Conservation (phyloP, 2,797 vertebrate species). For the Anabas testudineus region DNA sequence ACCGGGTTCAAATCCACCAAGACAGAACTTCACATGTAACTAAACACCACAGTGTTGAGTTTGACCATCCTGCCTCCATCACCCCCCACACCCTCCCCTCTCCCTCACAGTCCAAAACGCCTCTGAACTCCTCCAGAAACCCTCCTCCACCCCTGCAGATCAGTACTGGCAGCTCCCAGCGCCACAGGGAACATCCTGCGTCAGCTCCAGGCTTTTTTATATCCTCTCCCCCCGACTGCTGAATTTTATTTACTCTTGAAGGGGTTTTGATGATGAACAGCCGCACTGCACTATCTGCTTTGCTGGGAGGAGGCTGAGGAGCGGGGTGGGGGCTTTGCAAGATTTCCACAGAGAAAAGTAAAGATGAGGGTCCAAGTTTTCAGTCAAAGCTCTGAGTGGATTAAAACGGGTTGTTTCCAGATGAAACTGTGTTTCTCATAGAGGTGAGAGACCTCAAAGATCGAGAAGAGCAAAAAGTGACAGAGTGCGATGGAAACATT, state of each 20-base stretch:
- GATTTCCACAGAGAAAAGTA: not conserved
- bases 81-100: not conserved
- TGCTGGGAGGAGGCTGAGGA: conserved; percentile 8
- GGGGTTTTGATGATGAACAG: conserved; percentile 52
- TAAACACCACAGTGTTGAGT: too few species aligned
- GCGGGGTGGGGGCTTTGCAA: not conserved
- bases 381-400: too few species aligned
- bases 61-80: conserved; percentile 11
- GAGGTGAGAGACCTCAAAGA: too few species aligned
- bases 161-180: conserved; percentile 53
- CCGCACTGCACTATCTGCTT: conserved; percentile 24
- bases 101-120: conserved; percentile 40
- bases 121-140: conserved; percentile 30
- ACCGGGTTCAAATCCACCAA: too few species aligned
- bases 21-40: too few species aligned
- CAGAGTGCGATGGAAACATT: too few species aligned
- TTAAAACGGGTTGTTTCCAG: too few species aligned
- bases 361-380: not conserved
- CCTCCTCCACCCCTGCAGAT: conserved; percentile 15
- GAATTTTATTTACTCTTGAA: conserved; percentile 32
- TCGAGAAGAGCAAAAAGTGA: too few species aligned
- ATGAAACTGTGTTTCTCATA: too few species aligned
- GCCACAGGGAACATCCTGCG: conserved; percentile 33
- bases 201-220: conserved; percentile 26
- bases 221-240: conserved; percentile 11